Evolutionary conservation across 2,113 vertebrate genomes (phyloP).

Genomic region (Daboia siamensis): DNA sequence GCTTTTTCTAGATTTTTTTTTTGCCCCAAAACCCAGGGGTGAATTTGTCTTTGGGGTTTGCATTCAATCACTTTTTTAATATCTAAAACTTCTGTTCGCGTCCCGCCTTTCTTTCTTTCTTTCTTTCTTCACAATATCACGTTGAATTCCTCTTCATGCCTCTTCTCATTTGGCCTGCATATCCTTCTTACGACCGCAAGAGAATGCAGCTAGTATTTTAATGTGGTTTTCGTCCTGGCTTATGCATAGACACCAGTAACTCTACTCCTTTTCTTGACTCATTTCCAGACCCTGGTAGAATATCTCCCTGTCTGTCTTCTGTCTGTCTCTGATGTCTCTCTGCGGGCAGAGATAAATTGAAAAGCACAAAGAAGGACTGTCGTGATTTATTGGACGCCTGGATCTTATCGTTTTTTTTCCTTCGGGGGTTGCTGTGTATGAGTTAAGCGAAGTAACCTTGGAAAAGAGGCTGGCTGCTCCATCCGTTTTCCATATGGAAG

Average conservation of each 20-base stretch:
- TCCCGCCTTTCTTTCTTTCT: background rate
- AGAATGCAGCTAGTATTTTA: background rate
- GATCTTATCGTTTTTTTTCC: conserved; percentile 18
- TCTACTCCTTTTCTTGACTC: background rate
- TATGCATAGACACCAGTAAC: background rate
- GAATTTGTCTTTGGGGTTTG: background rate
- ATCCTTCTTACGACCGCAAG: background rate
- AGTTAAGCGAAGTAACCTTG: background rate
- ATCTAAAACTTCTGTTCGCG: background rate
- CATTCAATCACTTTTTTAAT: background rate
- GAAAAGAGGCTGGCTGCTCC: background rate
- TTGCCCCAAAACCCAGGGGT: too few species aligned
- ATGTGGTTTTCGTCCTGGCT: background rate
- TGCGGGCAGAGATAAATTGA: background rate
- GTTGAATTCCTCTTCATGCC: fast-evolving
- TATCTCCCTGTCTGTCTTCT: background rate
- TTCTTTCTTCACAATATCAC: background rate
- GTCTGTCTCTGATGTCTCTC: background rate
- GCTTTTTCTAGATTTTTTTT: too few species aligned
- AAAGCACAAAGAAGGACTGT: background rate
- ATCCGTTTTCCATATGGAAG: background rate
- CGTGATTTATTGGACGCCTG: conserved; percentile 14
- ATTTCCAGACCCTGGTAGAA: background rate
- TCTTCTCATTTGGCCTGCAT: background rate
- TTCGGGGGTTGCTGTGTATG: conserved; percentile 9